Evolutionary conservation across 2,113 vertebrate genomes (phyloP), one percentile per base, ranked within the genome.

Genomic region (Rana temporaria): DNA sequence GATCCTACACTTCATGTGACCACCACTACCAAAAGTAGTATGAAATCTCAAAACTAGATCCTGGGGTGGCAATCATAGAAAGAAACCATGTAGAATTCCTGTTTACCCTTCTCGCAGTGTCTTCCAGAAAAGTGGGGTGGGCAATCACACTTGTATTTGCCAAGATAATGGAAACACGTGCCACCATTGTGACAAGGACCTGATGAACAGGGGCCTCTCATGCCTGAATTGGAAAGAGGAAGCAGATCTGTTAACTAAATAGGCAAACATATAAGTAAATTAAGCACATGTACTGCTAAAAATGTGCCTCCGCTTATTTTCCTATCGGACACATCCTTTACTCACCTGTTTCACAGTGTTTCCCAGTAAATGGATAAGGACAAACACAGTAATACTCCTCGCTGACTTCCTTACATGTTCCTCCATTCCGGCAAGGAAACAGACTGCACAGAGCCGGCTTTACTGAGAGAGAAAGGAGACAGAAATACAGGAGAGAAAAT

Each of bases 101-200:
- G 67, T 89, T 75, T 91, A 95, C 91, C 95, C 0, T 91, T 92
- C 86, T 98, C 96, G 0, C 97, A 99, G 92, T 98, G 96, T 32
- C 96, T 89, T 64, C 98, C 98, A 0, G 91, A 87, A 85, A 95
- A 99, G 76, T 91, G 91, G 0, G 90, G 90, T 8, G 94, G 92
- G 80, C 98, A 99, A 89, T 99, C 97, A 17, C 98, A 99, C 89
- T 99, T 99, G 90, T 98, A 99, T 90, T 99, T 99, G 84, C 97
- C 98, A 0, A 98, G 97, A 89, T 99, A 99, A 89, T 99, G 98
- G 89, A 99, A 99, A 88, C 97, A 99, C 1, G 97, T 99, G 32
- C 98, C 98, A 0, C 96, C 96, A 0, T 98, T 98, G 85, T 96
- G 92, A 87, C 98, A 99, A 11, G 98, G 98, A 77, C 96, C 95